phyloP scores from a whole-genome alignment of 2,113 vertebrate genomes.

The Emydura subglobosa region DNA sequence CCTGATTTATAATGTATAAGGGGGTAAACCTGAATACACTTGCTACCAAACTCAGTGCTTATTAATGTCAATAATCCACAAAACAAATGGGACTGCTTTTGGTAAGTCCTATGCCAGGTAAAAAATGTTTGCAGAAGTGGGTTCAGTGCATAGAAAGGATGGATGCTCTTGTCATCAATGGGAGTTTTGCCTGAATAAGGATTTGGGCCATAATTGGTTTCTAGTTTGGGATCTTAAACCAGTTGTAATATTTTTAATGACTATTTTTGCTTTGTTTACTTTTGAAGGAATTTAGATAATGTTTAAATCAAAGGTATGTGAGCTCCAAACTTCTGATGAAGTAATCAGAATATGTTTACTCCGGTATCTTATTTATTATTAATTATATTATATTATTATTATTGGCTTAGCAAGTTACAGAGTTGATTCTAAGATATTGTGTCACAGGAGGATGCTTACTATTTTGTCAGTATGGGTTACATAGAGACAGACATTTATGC shows the following conservation, averaged over 20 bases:
- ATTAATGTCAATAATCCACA: not conserved
- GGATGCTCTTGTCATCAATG: not conserved
- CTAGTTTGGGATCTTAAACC: not conserved
- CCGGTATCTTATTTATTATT: not conserved
- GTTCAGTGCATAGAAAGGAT: not conserved
- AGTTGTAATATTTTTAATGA: not conserved
- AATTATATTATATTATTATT: not conserved
- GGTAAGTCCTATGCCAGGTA: not conserved
- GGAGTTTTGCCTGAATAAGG: not conserved
- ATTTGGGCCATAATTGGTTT: not conserved
- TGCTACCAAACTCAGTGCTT: not conserved
- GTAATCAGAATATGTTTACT: not conserved
- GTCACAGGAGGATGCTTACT: not conserved
- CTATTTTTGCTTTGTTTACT: not conserved
- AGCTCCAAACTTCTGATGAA: not conserved
- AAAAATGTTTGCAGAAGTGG: not conserved
- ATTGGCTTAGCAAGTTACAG: not conserved
- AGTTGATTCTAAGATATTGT: not conserved
- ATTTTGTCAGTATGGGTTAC: not conserved
- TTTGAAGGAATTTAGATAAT: not conserved
- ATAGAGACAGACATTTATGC: not conserved
- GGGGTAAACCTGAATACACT: not conserved
- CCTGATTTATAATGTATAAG: not conserved
- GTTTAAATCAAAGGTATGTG: not conserved
- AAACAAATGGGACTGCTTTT: not conserved